These are phyloP conservation scores for Micronycteris hirsuta DNA, from an alignment of 2,113 vertebrate species.

Conservation along the genomic window DNA sequence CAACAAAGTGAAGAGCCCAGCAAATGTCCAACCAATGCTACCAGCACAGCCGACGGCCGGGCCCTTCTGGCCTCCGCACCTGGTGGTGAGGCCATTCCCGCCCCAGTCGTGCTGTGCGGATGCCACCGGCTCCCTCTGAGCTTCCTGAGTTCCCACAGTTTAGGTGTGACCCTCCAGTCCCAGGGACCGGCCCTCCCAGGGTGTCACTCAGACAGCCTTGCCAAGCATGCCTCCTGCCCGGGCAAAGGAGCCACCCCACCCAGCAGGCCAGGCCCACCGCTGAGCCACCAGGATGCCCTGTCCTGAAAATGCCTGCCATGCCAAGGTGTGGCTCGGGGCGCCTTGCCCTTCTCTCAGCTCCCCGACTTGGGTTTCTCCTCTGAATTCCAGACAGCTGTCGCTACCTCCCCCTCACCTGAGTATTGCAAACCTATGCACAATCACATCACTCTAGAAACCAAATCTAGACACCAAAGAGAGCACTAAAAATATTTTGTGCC, in stretches of 20 bases:
- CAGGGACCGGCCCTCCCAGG: background rate
- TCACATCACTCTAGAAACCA: background rate
- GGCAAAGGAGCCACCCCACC: background rate
- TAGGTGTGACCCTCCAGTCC: background rate
- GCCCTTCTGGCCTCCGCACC: background rate
- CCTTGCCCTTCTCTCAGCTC: background rate
- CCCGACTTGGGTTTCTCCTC: background rate
- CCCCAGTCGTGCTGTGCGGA: background rate
- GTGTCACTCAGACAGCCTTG: background rate
- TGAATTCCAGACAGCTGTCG: background rate
- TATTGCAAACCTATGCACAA: background rate
- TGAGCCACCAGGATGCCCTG: background rate
- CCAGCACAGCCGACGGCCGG: accelerated
- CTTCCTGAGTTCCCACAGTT: background rate
- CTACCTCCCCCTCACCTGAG: background rate
- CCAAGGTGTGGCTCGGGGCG: accelerated
- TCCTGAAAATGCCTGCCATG: background rate
- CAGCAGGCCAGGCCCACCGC: background rate
- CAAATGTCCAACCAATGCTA: background rate
- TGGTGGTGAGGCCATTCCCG: accelerated
- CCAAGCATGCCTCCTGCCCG: background rate
- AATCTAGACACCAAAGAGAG: background rate
- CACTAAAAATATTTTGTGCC: background rate
- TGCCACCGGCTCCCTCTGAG: background rate
- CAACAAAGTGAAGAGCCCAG: background rate